These are phyloP conservation scores for Drosophila gaucha DNA, from an alignment of 2,888 invertebrate species.

Conservation along the genomic window DNA sequence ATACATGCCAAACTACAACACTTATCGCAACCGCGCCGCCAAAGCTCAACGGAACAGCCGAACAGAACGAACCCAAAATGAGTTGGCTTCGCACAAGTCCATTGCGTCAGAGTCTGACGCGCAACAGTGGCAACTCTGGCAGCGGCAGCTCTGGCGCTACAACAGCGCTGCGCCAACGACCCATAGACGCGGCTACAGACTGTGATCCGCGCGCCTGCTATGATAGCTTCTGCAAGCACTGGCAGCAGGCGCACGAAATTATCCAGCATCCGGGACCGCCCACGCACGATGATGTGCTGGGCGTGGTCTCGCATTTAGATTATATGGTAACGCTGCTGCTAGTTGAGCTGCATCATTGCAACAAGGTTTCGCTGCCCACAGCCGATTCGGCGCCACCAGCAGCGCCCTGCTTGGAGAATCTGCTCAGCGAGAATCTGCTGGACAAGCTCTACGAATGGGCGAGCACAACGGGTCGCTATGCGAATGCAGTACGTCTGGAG, in stretches of 20 bases:
- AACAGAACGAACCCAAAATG: slow-evolving; percentile 85
- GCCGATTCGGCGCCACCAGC: slow-evolving; percentile 85
- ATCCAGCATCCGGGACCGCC: slow-evolving; percentile 89
- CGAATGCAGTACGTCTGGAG: slow-evolving; percentile 93
- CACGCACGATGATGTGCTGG: slow-evolving; percentile 93
- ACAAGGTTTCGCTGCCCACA: slow-evolving; percentile 84
- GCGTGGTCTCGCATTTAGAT: slow-evolving; percentile 95
- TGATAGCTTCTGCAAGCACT: slow-evolving; percentile 96
- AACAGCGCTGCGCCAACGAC: slow-evolving; percentile 85
- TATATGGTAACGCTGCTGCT: slow-evolving; percentile 94
- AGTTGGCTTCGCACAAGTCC: slow-evolving; percentile 89
- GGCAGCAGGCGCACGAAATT: slow-evolving; percentile 95
- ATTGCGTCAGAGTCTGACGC: slow-evolving; percentile 84
- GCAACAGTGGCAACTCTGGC: slow-evolving; percentile 84
- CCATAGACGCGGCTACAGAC: slow-evolving; percentile 89
- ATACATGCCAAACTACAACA: slow-evolving; percentile 56
- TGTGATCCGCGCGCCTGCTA: slow-evolving; percentile 96
- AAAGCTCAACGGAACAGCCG: slow-evolving; percentile 34
- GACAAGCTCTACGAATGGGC: slow-evolving; percentile 95
- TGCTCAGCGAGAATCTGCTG: slow-evolving; percentile 93
- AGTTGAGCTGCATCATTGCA: slow-evolving; percentile 90
- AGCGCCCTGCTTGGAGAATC: slow-evolving; percentile 91
- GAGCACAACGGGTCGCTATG: slow-evolving; percentile 92
- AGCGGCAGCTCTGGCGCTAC: slow-evolving; percentile 30
- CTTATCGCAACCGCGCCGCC: slow-evolving; percentile 46